phyloP scores from a whole-genome alignment of 2,888 invertebrate species.

The Cataglyphis altisquamis region DNA sequence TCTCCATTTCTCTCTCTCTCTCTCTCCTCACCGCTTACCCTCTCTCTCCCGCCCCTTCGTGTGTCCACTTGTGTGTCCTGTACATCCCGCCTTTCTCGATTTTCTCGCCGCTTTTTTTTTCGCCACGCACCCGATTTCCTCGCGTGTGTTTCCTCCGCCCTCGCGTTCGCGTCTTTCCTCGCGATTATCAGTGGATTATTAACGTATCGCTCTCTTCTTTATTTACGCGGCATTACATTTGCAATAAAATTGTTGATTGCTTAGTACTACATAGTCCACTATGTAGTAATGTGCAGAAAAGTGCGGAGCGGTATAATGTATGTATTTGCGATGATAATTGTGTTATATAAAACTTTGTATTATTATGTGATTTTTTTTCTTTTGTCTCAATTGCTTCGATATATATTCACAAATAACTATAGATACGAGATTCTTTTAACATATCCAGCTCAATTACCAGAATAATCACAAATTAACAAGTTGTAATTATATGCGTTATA shows the following conservation, averaged over 20 bases:
- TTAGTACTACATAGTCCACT: not conserved
- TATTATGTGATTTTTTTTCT: slow-evolving; percentile 30
- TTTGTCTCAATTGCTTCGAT: slow-evolving; percentile 28
- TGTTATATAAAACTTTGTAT: slow-evolving; percentile 51
- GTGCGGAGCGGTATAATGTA: not conserved
- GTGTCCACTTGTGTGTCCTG: slow-evolving; percentile 46
- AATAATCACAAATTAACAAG: not conserved
- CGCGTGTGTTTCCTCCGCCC: slow-evolving; percentile 1
- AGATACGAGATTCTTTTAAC: not conserved
- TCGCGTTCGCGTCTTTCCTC: not conserved
- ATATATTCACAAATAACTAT: slow-evolving; percentile 12
- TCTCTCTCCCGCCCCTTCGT: slow-evolving; percentile 61
- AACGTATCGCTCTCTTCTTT: slow-evolving; percentile 44
- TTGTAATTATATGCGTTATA: not conserved
- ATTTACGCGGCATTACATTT: slow-evolving; percentile 24
- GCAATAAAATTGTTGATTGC: not conserved
- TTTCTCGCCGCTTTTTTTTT: slow-evolving; percentile 51
- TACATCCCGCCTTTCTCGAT: slow-evolving; percentile 59
- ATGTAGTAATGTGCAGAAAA: slow-evolving; percentile 13
- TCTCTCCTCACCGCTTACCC: slow-evolving; percentile 68
- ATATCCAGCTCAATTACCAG: not conserved
- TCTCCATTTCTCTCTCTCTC: not conserved
- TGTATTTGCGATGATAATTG: slow-evolving; percentile 44
- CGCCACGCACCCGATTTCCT: slow-evolving; percentile 7
- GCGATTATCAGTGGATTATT: not conserved